Conservation (phyloP, 2,113 vertebrate species). For the Cranoglanis bouderius region DNA sequence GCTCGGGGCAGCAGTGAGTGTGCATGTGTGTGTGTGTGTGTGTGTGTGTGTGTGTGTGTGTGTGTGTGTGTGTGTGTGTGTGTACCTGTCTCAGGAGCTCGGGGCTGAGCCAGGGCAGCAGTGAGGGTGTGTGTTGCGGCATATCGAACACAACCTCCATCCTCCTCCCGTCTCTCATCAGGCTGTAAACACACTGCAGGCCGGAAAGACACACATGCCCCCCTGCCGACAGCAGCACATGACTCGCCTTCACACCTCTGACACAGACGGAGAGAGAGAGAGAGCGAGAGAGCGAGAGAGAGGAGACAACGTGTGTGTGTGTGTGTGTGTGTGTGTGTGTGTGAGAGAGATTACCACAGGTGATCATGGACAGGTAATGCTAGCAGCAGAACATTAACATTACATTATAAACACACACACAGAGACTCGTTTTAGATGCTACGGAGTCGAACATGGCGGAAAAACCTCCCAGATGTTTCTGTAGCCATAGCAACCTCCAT, state of each 20-base stretch:
- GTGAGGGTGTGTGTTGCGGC: constrained; percentile 88
- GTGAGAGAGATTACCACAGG: background rate
- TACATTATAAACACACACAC: background rate
- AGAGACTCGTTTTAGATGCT: background rate
- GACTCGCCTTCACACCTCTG: constrained; percentile 97
- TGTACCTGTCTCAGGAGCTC: constrained; percentile 95
- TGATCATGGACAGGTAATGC: background rate
- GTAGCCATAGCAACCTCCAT: background rate
- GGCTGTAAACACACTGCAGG: constrained; percentile 88
- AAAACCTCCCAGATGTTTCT: background rate
- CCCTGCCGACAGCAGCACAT: constrained; percentile 92
- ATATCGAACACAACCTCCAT: constrained; percentile 89
- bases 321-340: background rate
- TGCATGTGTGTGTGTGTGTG: constrained; percentile 53
- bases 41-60: too few species aligned
- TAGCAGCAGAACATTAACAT: background rate
- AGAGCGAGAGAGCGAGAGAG: background rate
- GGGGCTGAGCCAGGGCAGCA: constrained; percentile 97
- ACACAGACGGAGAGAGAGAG: background rate
- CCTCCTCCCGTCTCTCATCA: constrained; percentile 89
- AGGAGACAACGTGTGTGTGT: background rate
- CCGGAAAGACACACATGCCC: constrained; percentile 93
- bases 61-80: background rate
- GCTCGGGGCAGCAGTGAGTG: constrained; percentile 89
- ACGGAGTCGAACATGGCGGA: background rate